Conservation (phyloP, 1,140 invertebrate species). For the Trachelipus rathkii region DNA sequence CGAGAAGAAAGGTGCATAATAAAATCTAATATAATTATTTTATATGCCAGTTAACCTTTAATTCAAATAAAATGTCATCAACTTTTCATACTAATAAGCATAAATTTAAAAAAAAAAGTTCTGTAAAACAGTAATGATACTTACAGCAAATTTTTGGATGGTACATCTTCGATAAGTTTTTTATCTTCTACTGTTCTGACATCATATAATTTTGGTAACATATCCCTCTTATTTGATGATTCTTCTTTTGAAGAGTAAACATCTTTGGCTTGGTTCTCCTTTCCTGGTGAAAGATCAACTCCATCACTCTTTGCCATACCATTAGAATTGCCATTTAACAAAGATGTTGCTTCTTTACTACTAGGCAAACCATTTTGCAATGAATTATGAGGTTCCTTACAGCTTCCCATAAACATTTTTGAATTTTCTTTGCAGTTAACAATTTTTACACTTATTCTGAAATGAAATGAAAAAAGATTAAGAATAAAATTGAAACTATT, state of each 20-base stretch:
- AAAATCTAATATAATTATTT: no score
- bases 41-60: no score
- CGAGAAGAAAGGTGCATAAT: no score
- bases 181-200: neutral
- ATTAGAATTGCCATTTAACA: neutral
- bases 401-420: neutral
- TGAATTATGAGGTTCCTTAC: neutral
- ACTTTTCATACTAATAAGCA: no score
- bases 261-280: neutral
- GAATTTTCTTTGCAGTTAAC: conserved; percentile 14
- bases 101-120: no score
- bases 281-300: neutral
- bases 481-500: no score
- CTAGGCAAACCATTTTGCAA: neutral
- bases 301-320: neutral
- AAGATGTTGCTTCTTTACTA: neutral
- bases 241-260: neutral
- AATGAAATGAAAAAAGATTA: no score
- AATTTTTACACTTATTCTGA: neutral
- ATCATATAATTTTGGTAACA: conserved; percentile 5
- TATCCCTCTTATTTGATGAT: neutral
- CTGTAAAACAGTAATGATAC: neutral
- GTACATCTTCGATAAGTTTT: neutral
- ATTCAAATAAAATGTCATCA: no score
- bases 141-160: neutral